These are phyloP conservation scores for Metaphire vulgaris DNA, from an alignment of 1,140 invertebrate genomes.

Conservation along the genomic window DNA sequence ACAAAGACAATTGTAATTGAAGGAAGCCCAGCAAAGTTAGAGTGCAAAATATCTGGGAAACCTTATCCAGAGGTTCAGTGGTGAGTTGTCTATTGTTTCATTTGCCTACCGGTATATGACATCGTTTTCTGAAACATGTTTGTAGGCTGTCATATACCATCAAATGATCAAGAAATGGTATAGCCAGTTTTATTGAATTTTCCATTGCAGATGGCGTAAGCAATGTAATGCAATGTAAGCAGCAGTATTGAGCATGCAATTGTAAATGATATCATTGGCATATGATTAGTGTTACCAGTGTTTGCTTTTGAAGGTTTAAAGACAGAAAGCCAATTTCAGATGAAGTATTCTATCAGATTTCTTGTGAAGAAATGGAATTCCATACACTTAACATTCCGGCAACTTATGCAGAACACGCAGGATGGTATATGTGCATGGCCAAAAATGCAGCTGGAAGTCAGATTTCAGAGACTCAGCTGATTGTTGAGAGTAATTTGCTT, in stretches of 20 bases:
- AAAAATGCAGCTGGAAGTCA: constrained; percentile 83
- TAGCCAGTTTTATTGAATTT: no score
- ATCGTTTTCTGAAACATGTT: no score
- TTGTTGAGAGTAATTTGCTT: constrained; percentile 46
- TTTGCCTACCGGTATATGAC: background rate
- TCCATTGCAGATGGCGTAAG: no score
- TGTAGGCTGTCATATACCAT: no score
- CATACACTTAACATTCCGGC: constrained; percentile 38
- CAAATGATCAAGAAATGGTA: no score
- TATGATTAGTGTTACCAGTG: no score
- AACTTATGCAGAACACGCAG: constrained; percentile 72
- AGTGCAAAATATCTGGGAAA: constrained; percentile 42
- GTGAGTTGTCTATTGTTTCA: constrained; percentile 32
- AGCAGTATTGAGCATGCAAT: no score
- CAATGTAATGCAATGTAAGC: no score
- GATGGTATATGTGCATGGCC: constrained; percentile 95
- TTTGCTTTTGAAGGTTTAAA: constrained; percentile 41
- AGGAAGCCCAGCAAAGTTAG: constrained; percentile 39
- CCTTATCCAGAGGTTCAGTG: constrained; percentile 44
- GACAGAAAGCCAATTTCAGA: constrained; percentile 41
- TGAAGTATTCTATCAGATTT: constrained; percentile 38
- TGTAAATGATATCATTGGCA: no score
- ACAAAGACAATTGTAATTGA: constrained; percentile 38
- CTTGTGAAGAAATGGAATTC: constrained; percentile 34
- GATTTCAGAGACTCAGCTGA: constrained; percentile 39